Conservation (phyloP, 2,888 invertebrate genomes). For the Lepidochitona cinerea region DNA sequence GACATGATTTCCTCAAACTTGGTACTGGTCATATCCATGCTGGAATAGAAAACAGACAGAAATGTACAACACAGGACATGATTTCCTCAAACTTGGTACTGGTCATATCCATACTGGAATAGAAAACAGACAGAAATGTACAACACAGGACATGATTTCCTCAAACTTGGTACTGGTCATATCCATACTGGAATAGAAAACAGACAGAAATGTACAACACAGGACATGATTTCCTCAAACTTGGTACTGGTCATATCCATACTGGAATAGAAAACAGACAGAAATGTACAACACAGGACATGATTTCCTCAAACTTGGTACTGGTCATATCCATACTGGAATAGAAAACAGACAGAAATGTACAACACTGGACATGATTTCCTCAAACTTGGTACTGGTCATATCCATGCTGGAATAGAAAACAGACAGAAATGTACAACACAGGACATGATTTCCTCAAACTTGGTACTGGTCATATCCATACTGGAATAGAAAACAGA, state of each 20-base stretch:
- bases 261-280: too few relatives aligned
- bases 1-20: slow-evolving; percentile 98
- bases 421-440: too few relatives aligned
- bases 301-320: slow-evolving; percentile 96
- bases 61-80: too few relatives aligned
- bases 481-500: too few relatives aligned
- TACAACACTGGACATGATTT: too few relatives aligned
- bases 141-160: slow-evolving; percentile 97
- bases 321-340: slow-evolving; percentile 87
- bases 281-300: too few relatives aligned
- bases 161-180: slow-evolving; percentile 98
- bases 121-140: too few relatives aligned
- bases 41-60: too few relatives aligned
- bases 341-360: too few relatives aligned
- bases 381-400: slow-evolving; percentile 97
- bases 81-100: slow-evolving; percentile 97
- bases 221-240: slow-evolving; percentile 98
- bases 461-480: too few relatives aligned
- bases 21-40: slow-evolving; percentile 90
- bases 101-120: slow-evolving; percentile 83
- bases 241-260: slow-evolving; percentile 94
- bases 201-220: too few relatives aligned
- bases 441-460: too few relatives aligned
- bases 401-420: slow-evolving; percentile 79
- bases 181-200: slow-evolving; percentile 76